These are phyloP conservation scores for Rhinoraja longicauda DNA, from an alignment of 2,797 vertebrate genomes.

Conservation along the genomic window DNA sequence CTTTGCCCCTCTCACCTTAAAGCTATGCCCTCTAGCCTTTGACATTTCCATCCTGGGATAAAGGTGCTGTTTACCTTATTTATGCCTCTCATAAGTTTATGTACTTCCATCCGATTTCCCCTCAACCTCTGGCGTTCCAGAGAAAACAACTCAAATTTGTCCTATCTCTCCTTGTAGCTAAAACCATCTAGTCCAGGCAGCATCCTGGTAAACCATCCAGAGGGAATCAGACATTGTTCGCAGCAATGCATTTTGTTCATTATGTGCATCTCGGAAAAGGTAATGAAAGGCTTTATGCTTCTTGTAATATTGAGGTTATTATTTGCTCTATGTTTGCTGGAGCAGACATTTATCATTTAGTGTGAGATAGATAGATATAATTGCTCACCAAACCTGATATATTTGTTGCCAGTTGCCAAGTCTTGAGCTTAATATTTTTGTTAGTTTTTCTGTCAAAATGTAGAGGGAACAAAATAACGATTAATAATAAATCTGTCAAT, in stretches of 20 bases:
- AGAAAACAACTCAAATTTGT: too few species aligned
- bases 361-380: not conserved
- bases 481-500: not conserved
- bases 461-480: not conserved
- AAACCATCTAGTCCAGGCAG: too few species aligned
- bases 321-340: not conserved
- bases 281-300: not conserved
- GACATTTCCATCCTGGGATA: too few species aligned
- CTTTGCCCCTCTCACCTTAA: too few species aligned
- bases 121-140: too few species aligned
- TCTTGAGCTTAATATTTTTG: not conserved
- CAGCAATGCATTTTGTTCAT: slow-evolving; percentile 12
- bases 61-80: too few species aligned
- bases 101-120: too few species aligned
- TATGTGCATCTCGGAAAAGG: not conserved
- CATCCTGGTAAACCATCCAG: too few species aligned
- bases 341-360: not conserved
- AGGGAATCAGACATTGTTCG: not conserved
- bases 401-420: not conserved
- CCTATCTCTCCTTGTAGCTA: too few species aligned
- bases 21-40: too few species aligned
- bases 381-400: not conserved
- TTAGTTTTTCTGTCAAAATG: not conserved
- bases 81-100: too few species aligned
- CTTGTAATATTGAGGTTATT: not conserved